phyloP scores from a whole-genome alignment of 2,797 vertebrate species.

The Anabas testudineus region DNA sequence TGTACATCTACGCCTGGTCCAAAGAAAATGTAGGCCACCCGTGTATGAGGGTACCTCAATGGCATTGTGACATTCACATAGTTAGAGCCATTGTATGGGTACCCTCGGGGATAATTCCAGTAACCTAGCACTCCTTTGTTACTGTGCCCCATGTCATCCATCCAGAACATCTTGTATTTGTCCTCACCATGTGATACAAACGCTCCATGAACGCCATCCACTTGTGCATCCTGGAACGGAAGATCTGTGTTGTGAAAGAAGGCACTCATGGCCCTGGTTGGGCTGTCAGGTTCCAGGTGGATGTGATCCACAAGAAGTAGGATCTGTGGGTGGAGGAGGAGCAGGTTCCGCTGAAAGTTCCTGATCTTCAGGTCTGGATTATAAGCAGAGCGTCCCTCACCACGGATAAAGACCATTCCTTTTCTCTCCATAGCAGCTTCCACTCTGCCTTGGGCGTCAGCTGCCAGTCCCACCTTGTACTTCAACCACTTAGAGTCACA shows the following conservation, averaged over 20 bases:
- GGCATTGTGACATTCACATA: conserved; percentile 94
- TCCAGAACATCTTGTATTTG: conserved; percentile 96
- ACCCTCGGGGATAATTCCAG: conserved; percentile 91
- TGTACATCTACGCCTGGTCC: conserved; percentile 92
- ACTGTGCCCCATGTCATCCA: conserved; percentile 94
- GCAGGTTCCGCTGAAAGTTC: conserved; percentile 91
- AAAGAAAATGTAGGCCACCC: conserved; percentile 93
- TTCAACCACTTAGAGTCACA: conserved; percentile 98
- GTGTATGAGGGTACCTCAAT: conserved; percentile 88
- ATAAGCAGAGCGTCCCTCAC: conserved; percentile 92
- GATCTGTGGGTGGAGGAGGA: conserved; percentile 96
- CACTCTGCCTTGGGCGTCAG: conserved; percentile 89
- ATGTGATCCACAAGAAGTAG: conserved; percentile 94
- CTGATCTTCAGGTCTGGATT: conserved; percentile 89
- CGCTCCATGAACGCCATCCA: conserved; percentile 91
- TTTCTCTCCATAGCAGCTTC: conserved; percentile 87
- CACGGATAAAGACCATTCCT: conserved; percentile 93
- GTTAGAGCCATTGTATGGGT: conserved; percentile 95
- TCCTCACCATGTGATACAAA: conserved; percentile 88
- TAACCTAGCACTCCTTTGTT: conserved; percentile 88
- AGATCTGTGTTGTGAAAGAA: conserved; percentile 97
- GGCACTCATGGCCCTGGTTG: conserved; percentile 86
- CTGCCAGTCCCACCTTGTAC: conserved; percentile 92
- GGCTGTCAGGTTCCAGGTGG: conserved; percentile 88
- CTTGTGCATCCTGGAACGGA: conserved; percentile 87